Conservation (phyloP, 2,888 invertebrate genomes). For the Ornithoptera priamus region DNA sequence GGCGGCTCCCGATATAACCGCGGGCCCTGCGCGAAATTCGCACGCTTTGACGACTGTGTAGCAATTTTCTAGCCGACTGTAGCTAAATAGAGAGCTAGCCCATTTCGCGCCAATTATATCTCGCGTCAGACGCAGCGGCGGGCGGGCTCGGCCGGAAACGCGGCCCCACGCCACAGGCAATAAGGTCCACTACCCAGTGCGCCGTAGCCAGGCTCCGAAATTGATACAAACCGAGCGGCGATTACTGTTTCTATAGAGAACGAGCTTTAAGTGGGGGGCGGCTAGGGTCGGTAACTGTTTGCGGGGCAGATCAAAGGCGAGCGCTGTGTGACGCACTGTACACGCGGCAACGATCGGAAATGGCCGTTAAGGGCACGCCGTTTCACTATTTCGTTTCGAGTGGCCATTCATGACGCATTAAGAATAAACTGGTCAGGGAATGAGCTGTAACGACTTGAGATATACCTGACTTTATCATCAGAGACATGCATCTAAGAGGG, state of each 20-base stretch:
- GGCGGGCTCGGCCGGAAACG: constrained; percentile 33
- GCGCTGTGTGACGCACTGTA: constrained; percentile 64
- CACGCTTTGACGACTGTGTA: constrained; percentile 32
- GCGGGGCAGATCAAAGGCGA: constrained; percentile 61
- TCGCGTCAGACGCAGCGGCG: constrained; percentile 65
- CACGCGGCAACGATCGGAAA: constrained; percentile 64
- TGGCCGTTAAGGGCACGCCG: constrained; percentile 57
- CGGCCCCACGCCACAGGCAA: constrained; percentile 21
- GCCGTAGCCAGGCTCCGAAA: constrained; percentile 39
- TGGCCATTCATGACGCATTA: neutral
- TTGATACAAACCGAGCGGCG: constrained; percentile 49
- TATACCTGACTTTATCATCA: too few relatives aligned
- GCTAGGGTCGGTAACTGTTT: constrained; percentile 45
- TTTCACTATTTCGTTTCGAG: neutral
- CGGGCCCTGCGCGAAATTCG: constrained; percentile 19
- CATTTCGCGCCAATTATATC: constrained; percentile 76
- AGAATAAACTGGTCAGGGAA: too few relatives aligned
- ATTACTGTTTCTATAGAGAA: constrained; percentile 43
- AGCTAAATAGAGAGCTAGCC: constrained; percentile 55
- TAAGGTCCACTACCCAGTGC: constrained; percentile 25
- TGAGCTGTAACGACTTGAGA: too few relatives aligned
- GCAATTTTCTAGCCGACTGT: constrained; percentile 52
- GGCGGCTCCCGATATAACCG: constrained; percentile 3
- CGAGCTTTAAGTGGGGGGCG: constrained; percentile 40
- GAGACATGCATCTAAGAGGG: too few relatives aligned